Conservation (phyloP, 1,140 invertebrate genomes). For the Helicoverpa armigera region DNA sequence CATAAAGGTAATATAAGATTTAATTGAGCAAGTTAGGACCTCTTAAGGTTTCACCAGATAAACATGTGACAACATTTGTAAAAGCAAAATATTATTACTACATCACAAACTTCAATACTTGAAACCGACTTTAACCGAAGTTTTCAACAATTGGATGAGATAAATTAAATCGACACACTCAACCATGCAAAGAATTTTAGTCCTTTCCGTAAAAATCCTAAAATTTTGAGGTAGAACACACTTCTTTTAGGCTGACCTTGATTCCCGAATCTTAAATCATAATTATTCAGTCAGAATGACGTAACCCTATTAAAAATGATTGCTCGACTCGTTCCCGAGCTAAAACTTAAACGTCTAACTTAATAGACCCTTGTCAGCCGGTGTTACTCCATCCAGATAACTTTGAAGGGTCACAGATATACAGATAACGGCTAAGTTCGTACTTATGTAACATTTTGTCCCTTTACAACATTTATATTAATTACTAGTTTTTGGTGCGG, state of each 20-base stretch:
- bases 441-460: conserved; percentile 31
- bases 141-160: no score
- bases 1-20: no score
- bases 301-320: conserved; percentile 49
- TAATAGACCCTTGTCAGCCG: conserved; percentile 47
- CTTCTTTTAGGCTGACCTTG: not conserved
- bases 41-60: no score
- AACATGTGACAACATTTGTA: no score
- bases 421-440: conserved; percentile 33
- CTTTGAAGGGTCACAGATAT: conserved; percentile 41
- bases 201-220: no score
- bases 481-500: not conserved
- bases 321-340: conserved; percentile 34
- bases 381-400: conserved; percentile 33
- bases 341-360: conserved; percentile 34
- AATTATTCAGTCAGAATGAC: conserved; percentile 36
- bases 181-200: no score
- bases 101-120: no score
- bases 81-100: no score
- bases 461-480: conserved; percentile 37
- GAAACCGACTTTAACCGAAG: no score
- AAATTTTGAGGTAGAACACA: no score
- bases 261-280: conserved; percentile 17
- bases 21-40: no score
- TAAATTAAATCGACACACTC: no score